Base-by-base conservation (phyloP, 35 echinoderm and acorn worm genomes). In the Ptychodera flava region DNA sequence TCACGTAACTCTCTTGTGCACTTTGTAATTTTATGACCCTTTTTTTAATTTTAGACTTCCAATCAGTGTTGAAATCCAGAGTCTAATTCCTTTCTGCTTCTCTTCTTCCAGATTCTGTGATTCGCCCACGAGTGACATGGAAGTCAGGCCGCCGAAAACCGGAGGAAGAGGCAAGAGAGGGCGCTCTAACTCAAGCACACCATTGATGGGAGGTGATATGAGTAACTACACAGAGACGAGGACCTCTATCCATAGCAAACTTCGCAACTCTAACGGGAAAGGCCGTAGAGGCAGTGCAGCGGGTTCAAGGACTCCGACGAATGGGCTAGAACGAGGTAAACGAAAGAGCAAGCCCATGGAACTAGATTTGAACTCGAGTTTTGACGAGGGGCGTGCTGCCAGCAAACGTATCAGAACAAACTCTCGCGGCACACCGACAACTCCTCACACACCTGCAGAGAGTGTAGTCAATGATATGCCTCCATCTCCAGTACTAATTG, bases 231-330 rank as follows among this genome's bases (percentile, higher is more conserved):
- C 96, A 28, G 96, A 99, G 78, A 94, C 96, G 1, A 53, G 96
- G 31, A 94, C 96, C 82, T 99, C 96, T 64, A 99, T 99, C 29
- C 96, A 99, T 77, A 92, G 96, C 81, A 99, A 99, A 86, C 90
- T 99, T 15, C 93, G 96, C 80, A 99, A 94, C 86, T 92, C 96
- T 16, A 91, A 88, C 35, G 80, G 83, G 30, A 99, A 99, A 84
- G 92, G 96, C 30, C 93, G 96, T 29, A 83, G 93, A 32, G 93
- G 92, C 35, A 92, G 85, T 80, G 45, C 45, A 12, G 45, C 45
- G 6, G 45, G 45, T 64, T 6, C 45, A 12, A 64, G 45, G 22
- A 64, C 45, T 64, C 45, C 45, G 22, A 64, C 45, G 6, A 64
- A 64, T 64, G 45, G 45, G 6, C 22, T 64, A 64, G 45, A 64